Base-by-base conservation (phyloP, 2,113 vertebrate species). In the Zeus faber region DNA sequence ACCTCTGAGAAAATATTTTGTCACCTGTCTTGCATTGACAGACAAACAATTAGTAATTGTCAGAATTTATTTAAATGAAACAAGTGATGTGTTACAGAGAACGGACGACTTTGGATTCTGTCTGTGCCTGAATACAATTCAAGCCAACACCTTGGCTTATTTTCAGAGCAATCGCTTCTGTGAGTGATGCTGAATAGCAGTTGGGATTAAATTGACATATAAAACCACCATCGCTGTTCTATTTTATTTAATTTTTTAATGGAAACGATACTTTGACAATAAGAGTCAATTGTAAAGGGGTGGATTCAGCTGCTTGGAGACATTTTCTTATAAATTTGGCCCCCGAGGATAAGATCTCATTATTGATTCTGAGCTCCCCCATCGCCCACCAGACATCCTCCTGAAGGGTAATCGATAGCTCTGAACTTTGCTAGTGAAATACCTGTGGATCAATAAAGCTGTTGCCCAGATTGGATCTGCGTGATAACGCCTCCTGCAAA, bases 371-470 rank as follows among this genome's bases (percentile, higher is more conserved):
- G 35, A 27, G 50, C 54, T 72, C 29, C 41, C 58, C 16, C 58
- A n/a, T 57, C 48, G 47, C 62, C 54, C 51, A 66, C 55, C 14
- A 33, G 47, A 71, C 67, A 68, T 70, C 54, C 54, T 62, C 56
- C 56, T 67, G 76, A 49, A 52, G 39, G 17, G 7, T 51, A 65
- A 72, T 82, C 80, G 17, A 82, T 79, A 72, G 54, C 52, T 65
- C 59, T 70, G 65, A 77, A 77, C 65, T 65, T 62, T 62, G 67
- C 58, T 54, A 67, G 56, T 61, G 72, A 76, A 79, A 72, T 77
- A 70, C 71, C 54, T 71, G 45, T 18, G 40, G 60, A 68, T 81
- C 75, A 59, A 81, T 72, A 56, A 25, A 11, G 52, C 22, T 53
- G 40, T 31, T 72, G 62, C 52, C 57, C 53, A 53, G 43, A 70